A percentile compares a stretch with the other conserved stretches of the same genome.
Conservation (phyloP, 2,888 invertebrate genomes). For the Poecilus cupreus region DNA sequence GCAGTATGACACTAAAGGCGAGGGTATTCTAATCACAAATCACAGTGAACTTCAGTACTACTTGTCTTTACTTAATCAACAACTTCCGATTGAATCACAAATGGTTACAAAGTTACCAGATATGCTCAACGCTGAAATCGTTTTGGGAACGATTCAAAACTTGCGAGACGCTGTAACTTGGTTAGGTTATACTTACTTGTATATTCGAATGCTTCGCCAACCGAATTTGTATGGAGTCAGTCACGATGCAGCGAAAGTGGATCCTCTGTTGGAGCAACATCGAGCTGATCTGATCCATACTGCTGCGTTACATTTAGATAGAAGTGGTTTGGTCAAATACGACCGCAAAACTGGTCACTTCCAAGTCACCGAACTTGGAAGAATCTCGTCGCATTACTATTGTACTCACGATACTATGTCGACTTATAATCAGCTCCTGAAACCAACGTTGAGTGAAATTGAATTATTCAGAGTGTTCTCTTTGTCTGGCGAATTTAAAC, state of each 20-base stretch:
- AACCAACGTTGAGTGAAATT: conserved; percentile 97
- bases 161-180: conserved; percentile 94
- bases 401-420: conserved; percentile 98
- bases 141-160: conserved; percentile 92
- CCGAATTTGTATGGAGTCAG: conserved; percentile 94
- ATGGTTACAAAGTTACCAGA: conserved; percentile 94
- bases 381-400: conserved; percentile 99
- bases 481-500: conserved; percentile 95
- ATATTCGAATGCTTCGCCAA: conserved; percentile 94
- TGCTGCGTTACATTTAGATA: conserved; percentile 92
- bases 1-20: conserved; percentile 98
- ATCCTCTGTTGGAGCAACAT: conserved; percentile 90
- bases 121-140: conserved; percentile 98
- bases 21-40: conserved; percentile 97
- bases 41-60: conserved; percentile 99
- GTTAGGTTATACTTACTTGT: conserved; percentile 97
- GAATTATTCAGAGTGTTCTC: conserved; percentile 99
- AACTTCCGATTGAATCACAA: conserved; percentile 98
- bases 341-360: conserved; percentile 94
- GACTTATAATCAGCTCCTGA: conserved; percentile 96
- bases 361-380: conserved; percentile 94
- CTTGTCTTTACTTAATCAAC: conserved; percentile 97
- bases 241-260: conserved; percentile 85
- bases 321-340: conserved; percentile 96
- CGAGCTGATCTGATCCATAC: conserved; percentile 97